Base-by-base conservation (phyloP, 2,113 vertebrate species). In the Malurus alboscapulatus region DNA sequence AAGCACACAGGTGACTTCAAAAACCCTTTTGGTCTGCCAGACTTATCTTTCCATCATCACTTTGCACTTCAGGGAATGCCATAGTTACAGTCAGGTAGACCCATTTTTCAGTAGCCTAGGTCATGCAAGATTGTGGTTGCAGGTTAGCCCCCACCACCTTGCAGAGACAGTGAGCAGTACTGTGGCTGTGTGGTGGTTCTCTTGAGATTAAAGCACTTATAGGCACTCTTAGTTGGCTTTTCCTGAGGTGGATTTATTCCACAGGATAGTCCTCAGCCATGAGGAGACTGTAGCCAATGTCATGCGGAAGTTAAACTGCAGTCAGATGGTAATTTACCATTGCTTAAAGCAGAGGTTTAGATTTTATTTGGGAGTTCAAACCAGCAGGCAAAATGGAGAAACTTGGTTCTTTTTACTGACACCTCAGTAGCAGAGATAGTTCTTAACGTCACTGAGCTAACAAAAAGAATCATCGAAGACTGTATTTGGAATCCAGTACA, bases 371-470 rank as follows among this genome's bases (percentile, higher is more conserved):
- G 42, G 47, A 69, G 14, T 83, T 87, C 47, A 85, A 93, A 48
- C 44, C 38, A 73, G n/a, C 27, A 76, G 59, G 25, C 1, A 18
- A 69, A 84, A 82, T 54, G 59, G 48, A 87, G 34, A 54, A 73
- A 79, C 32, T 62, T 68, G 6, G 8, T 66, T 55, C 47, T 90
- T 90, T 87, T 78, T 78, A 63, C 58, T 54, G 42, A 58, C 16
- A 53, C 15, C 34, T 79, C 66, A 51, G 32, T 71, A 63, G 40
- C 19, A 53, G 50, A 75, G 27, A 51, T 40, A 42, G 14, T 48
- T 91, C 61, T 87, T 88, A 85, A 69, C 54, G 47, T 77, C 48
- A 63, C 15, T 73, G 78, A 83, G 47, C 32, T 85, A 77, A 79
- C 2, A 30, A 51, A 57, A 77, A 79, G 36, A 40, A 80, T 91